Conservation (phyloP, 2,888 invertebrate genomes). For the Xiphydria camelus region DNA sequence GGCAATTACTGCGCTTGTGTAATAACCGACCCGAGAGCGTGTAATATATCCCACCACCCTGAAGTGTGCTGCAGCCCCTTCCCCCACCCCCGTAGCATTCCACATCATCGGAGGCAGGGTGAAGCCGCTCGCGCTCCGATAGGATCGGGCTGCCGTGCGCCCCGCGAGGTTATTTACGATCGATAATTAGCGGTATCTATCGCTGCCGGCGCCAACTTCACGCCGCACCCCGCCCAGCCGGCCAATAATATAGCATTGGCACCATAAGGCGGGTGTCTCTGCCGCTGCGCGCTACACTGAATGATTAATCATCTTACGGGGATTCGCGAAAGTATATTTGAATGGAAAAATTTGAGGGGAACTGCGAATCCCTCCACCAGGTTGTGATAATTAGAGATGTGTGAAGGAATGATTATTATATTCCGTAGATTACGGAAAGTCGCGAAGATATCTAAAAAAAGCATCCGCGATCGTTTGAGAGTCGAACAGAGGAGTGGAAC, state of each 20-base stretch:
- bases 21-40: constrained; percentile 46
- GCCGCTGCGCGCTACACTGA: too few relatives aligned
- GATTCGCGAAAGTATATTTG: too few relatives aligned
- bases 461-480: too few relatives aligned
- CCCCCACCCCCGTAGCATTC: constrained; percentile 8
- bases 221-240: constrained; percentile 39
- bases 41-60: constrained; percentile 53
- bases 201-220: constrained; percentile 56
- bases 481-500: too few relatives aligned
- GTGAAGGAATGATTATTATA: too few relatives aligned
- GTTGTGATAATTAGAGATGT: too few relatives aligned
- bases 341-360: too few relatives aligned
- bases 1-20: constrained; percentile 47
- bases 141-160: constrained; percentile 48
- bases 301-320: too few relatives aligned
- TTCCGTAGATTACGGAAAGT: too few relatives aligned
- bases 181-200: constrained; percentile 59
- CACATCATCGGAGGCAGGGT: constrained; percentile 33
- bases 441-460: too few relatives aligned
- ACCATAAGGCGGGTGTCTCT: too few relatives aligned
- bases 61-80: constrained; percentile 26
- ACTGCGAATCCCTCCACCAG: too few relatives aligned
- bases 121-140: constrained; percentile 38
- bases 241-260: constrained; percentile 50
- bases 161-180: constrained; percentile 55